phyloP scores from a whole-genome alignment of 2,888 invertebrate genomes.

The Ceriagrion tenellum region DNA sequence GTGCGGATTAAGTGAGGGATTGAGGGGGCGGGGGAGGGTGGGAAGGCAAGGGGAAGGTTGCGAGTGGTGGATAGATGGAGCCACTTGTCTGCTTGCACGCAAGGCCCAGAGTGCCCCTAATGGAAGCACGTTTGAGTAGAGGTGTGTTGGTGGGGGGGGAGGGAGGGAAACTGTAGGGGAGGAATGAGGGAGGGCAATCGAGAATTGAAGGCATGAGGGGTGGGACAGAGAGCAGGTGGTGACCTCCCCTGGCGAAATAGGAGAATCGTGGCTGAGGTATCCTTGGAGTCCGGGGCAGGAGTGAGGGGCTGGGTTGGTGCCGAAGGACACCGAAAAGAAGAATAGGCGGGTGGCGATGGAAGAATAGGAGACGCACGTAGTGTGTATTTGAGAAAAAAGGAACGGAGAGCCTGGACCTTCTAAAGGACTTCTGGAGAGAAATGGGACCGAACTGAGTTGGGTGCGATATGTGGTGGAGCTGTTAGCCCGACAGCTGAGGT shows the following conservation, averaged over 20 bases:
- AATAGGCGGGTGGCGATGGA: neutral
- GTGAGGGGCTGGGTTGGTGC: neutral
- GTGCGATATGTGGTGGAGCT: too few relatives aligned
- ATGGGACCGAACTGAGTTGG: too few relatives aligned
- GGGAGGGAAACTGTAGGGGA: neutral
- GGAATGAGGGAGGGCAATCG: neutral
- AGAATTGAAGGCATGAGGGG: neutral
- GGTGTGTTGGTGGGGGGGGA: too few relatives aligned
- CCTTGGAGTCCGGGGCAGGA: neutral
- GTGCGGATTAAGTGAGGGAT: too few relatives aligned
- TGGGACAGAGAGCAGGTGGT: neutral
- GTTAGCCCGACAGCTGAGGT: too few relatives aligned
- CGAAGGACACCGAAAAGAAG: neutral
- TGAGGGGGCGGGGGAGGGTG: neutral
- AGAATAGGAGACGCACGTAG: neutral
- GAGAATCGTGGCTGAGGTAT: neutral
- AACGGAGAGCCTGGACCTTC: too few relatives aligned
- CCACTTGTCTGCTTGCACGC: constrained; percentile 30
- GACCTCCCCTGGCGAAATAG: neutral
- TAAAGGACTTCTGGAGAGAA: too few relatives aligned
- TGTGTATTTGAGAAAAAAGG: too few relatives aligned
- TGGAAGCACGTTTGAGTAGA: constrained; percentile 51
- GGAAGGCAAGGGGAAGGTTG: neutral
- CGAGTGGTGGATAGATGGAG: constrained; percentile 23
- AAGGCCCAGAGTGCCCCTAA: constrained; percentile 47